These are phyloP conservation scores for Iselma pallidipennis DNA, from an alignment of 2,888 invertebrate species.

Conservation along the genomic window DNA sequence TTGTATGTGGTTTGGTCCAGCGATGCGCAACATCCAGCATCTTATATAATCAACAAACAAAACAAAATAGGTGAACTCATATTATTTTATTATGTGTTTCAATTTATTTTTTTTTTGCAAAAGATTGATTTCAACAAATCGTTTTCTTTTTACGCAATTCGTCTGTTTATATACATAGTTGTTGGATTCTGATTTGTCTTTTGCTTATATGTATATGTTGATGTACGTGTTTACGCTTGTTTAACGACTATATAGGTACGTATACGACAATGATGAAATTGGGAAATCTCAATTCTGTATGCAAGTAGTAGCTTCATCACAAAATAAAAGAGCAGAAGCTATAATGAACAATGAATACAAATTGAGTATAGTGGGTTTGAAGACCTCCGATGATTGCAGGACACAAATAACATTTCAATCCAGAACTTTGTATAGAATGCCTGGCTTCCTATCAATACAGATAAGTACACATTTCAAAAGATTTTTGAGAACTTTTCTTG, in stretches of 20 bases:
- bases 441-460: too few species aligned
- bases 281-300: slow-evolving; percentile 43
- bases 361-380: slow-evolving; percentile 20
- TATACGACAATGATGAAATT: slow-evolving; percentile 33
- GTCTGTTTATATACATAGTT: too few species aligned
- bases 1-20: slow-evolving; percentile 26
- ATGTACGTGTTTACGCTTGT: not conserved
- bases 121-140: not conserved
- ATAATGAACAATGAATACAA: slow-evolving; percentile 17
- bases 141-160: slow-evolving; percentile 2
- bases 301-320: slow-evolving; percentile 41
- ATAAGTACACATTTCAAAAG: too few species aligned
- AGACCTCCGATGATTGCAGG: slow-evolving; percentile 15
- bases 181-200: too few species aligned
- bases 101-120: not conserved
- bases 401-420: not conserved
- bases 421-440: not conserved
- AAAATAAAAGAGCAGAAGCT: slow-evolving; percentile 46
- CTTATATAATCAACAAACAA: slow-evolving; percentile 18
- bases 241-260: not conserved
- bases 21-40: slow-evolving; percentile 32
- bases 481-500: too few species aligned
- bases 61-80: not conserved
- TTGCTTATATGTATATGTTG: too few species aligned
- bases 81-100: not conserved